Evolutionary conservation across 2,888 invertebrate species (phyloP).

Genomic region (Cyaniris semiargus): DNA sequence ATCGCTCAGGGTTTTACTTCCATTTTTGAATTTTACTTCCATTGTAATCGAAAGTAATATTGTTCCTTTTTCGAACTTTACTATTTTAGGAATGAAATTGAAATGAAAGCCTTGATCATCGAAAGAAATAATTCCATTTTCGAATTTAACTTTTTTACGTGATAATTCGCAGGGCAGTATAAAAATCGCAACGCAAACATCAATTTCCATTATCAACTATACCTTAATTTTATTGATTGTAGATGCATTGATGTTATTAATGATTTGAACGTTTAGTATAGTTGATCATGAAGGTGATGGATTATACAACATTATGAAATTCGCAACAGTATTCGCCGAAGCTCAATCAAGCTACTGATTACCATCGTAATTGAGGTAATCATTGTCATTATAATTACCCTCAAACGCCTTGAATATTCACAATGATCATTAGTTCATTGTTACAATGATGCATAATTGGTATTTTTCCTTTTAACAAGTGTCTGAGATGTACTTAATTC

Average conservation of each 20-base stretch:
- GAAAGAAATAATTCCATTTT: slow-evolving; percentile 54
- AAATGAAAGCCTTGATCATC: slow-evolving; percentile 33
- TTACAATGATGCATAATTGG: slow-evolving; percentile 60
- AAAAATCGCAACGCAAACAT: slow-evolving; percentile 59
- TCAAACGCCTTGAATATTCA: slow-evolving; percentile 64
- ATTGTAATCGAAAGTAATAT: neutral
- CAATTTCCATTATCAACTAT: neutral
- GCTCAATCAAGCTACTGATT: slow-evolving; percentile 44
- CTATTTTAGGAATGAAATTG: neutral
- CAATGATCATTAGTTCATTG: slow-evolving; percentile 65
- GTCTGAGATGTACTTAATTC: slow-evolving; percentile 36
- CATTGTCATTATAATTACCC: slow-evolving; percentile 54
- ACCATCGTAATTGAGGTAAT: slow-evolving; percentile 40
- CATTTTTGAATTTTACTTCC: neutral
- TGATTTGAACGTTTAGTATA: neutral
- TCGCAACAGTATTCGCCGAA: slow-evolving; percentile 63
- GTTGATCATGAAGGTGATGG: slow-evolving; percentile 11
- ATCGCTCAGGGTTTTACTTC: neutral
- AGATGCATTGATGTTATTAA: neutral
- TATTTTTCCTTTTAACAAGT: slow-evolving; percentile 47
- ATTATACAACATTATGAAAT: slow-evolving; percentile 42
- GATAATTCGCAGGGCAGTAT: slow-evolving; percentile 59
- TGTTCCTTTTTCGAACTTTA: slow-evolving; percentile 9
- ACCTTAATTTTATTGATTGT: neutral
- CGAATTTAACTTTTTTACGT: neutral